Evolutionary conservation across 2,113 vertebrate genomes (phyloP), one percentile per base, ranked within the genome.

Genomic region (Penelope pileata): DNA sequence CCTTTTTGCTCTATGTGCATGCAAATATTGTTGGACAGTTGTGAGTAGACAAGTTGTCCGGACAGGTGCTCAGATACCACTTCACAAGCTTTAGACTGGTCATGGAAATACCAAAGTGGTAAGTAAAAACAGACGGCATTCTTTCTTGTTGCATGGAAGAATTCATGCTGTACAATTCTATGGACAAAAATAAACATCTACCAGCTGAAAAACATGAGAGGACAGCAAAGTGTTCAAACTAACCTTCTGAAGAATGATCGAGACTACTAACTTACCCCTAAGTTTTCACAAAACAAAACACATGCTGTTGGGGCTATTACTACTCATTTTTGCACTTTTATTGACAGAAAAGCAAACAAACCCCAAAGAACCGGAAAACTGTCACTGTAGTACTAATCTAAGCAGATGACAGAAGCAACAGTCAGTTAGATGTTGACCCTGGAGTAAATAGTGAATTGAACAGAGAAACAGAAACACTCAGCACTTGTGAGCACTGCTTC

Each of bases 231-330:
- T 26, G 34, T 29, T 36, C 32, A 38, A 51, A 58, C 50, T 47
- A 58, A 48, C 48, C 1, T 42, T n/a, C 10, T 53, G 51, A 58
- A 72, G 42, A 54, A 58, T 36, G 0, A 48, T 48, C 45, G 48
- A 30, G 11, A 86, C 13, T 30, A 45, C 13, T 32, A 85, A 66
- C 4, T 67, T 40, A n/a, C 1, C 64, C 27, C 2, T 48, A 58
- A 36, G 29, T 17, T 67, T 80, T 53, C 70, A 70, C 51, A 72
- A 93, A 75, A 22, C 15, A 82, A 53, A 88, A 53, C 24, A 67
- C 7, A 63, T 0, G 4, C 3, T 27, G 36, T 59, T 32, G n/a
- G 16, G 6, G 18, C 45, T 34, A 2, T 6, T 47, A 50, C 14
- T 56, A 60, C 22, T 83, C 17, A 19, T 43, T 90, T 59, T 54